phyloP scores from a whole-genome alignment of 2,797 vertebrate species.

The Epinephelus awoara region DNA sequence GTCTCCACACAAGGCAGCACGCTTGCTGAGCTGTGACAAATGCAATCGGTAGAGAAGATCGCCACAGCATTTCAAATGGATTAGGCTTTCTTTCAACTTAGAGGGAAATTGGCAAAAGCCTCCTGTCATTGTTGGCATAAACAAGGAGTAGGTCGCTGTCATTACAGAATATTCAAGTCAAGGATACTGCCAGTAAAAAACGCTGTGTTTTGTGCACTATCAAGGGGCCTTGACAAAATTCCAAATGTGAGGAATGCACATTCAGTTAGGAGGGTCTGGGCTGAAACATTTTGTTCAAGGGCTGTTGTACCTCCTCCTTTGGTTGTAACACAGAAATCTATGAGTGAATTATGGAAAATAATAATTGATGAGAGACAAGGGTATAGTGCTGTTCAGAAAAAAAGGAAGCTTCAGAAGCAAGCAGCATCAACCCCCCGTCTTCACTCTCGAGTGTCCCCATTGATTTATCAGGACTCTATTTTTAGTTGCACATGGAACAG shows the following conservation, averaged over 20 bases:
- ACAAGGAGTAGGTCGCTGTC: slow-evolving; percentile 56
- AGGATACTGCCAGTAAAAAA: slow-evolving; percentile 39
- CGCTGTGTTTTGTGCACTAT: slow-evolving; percentile 14
- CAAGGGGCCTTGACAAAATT: slow-evolving; percentile 38
- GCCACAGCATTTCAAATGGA: slow-evolving; percentile 65
- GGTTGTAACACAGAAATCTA: slow-evolving; percentile 51
- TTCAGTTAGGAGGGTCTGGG: slow-evolving; percentile 34
- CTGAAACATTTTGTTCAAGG: slow-evolving; percentile 47
- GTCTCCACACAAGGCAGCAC: slow-evolving; percentile 47
- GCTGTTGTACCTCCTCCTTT: slow-evolving; percentile 33
- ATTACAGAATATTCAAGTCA: slow-evolving; percentile 62
- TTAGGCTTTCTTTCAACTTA: slow-evolving; percentile 54
- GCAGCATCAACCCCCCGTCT: slow-evolving; percentile 55
- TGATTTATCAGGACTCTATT: slow-evolving; percentile 83
- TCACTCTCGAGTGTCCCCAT: slow-evolving; percentile 76
- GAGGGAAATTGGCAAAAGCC: slow-evolving; percentile 58
- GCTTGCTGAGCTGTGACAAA: slow-evolving; percentile 71
- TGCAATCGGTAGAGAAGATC: slow-evolving; percentile 62
- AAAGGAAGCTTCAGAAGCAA: slow-evolving; percentile 64
- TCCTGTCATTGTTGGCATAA: slow-evolving; percentile 47
- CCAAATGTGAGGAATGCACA: slow-evolving; percentile 34
- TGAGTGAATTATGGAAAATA: slow-evolving; percentile 72
- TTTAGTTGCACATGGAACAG: slow-evolving; percentile 80
- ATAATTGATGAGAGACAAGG: slow-evolving; percentile 75
- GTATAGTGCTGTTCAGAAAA: slow-evolving; percentile 54